These are phyloP conservation scores for Drosophila tropicalis DNA, from an alignment of 1,140 invertebrate genomes.

Conservation along the genomic window DNA sequence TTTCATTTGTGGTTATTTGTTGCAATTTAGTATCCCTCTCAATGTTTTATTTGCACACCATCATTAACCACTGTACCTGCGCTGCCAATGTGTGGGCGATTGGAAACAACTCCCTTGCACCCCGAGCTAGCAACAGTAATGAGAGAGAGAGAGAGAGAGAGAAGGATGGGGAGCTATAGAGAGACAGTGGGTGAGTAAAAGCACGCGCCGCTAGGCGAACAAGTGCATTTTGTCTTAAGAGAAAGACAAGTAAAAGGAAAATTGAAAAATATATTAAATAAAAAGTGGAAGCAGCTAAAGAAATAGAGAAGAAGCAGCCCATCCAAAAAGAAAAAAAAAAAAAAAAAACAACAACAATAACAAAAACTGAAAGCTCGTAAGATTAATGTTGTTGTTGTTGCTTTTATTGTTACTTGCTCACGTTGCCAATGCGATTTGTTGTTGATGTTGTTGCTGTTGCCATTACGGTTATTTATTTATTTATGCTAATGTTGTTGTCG, in stretches of 20 bases:
- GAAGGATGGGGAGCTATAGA: background rate
- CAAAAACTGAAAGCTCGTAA: constrained; percentile 44
- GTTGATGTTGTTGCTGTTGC: constrained; percentile 26
- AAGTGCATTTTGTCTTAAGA: constrained; percentile 50
- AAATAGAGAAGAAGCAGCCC: constrained; percentile 46
- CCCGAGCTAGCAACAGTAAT: background rate
- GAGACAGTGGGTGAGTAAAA: constrained; percentile 21
- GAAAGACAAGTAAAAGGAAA: constrained; percentile 8
- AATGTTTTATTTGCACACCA: background rate
- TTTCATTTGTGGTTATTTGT: background rate
- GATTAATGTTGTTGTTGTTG: constrained; percentile 47
- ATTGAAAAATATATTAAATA: constrained; percentile 15
- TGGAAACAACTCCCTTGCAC: constrained; percentile 30
- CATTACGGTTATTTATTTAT: constrained; percentile 78
- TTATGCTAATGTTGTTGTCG: constrained; percentile 73
- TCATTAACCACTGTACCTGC: constrained; percentile 40
- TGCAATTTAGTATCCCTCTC: too few relatives aligned
- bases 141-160: constrained; percentile 9
- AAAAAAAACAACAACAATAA: too few relatives aligned
- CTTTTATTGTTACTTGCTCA: constrained; percentile 59
- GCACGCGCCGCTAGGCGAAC: constrained; percentile 48
- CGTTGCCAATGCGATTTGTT: constrained; percentile 45
- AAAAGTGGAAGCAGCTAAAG: constrained; percentile 22
- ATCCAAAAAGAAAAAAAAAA: constrained; percentile 21
- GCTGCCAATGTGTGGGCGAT: constrained; percentile 32